phyloP scores from a whole-genome alignment of 2,113 vertebrate species.

The Peucedramus taeniatus region DNA sequence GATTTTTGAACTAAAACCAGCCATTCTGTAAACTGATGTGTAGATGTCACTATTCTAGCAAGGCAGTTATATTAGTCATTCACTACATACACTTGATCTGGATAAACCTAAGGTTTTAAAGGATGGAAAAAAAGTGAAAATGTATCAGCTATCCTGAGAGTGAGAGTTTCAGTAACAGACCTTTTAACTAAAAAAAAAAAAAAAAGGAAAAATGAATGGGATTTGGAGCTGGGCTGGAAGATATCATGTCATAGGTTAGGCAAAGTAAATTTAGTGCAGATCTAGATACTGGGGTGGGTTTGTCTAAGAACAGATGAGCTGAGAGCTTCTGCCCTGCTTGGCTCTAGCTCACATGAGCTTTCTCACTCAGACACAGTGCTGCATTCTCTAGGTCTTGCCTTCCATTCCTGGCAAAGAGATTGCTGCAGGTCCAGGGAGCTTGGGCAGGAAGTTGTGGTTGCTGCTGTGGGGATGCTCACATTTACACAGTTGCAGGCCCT shows the following conservation, averaged over 20 bases:
- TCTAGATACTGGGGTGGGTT: not conserved
- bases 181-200: not conserved
- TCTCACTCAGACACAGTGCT: not conserved
- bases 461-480: not conserved
- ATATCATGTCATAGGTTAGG: not conserved
- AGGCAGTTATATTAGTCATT: not conserved
- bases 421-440: not conserved
- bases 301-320: not conserved
- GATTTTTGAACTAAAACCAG: not conserved
- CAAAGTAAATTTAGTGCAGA: not conserved
- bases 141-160: not conserved
- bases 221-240: not conserved
- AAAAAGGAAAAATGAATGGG: accelerated
- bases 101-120: not conserved
- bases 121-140: not conserved
- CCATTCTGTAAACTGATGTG: not conserved
- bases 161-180: not conserved
- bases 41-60: not conserved
- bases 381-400: accelerated
- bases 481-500: not conserved
- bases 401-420: not conserved
- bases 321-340: not conserved
- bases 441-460: not conserved
- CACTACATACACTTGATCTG: not conserved
- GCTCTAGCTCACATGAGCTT: not conserved